A percentile compares a stretch with the other conserved stretches of the same genome.
Evolutionary conservation across 2,797 vertebrate genomes (phyloP).

Genomic region (Mionectes olivaceus): DNA sequence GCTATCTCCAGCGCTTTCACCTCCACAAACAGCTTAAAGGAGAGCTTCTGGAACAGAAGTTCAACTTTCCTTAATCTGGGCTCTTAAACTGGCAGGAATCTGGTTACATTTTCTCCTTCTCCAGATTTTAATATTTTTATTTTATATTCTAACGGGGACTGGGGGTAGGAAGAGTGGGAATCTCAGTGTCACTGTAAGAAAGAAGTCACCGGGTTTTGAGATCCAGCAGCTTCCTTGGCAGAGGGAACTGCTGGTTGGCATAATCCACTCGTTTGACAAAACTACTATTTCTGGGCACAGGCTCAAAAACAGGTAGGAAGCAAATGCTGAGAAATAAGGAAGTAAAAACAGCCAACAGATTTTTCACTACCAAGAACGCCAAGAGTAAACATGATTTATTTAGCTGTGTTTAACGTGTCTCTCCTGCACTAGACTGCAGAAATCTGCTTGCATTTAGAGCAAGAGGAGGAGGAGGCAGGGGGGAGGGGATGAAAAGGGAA

Average conservation of each 20-base stretch:
- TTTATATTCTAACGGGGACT: constrained; percentile 49
- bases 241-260: constrained; percentile 80
- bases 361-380: constrained; percentile 80
- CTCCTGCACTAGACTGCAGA: constrained; percentile 71
- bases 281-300: constrained; percentile 88
- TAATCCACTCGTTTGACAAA: constrained; percentile 83
- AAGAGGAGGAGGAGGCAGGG: constrained; percentile 31
- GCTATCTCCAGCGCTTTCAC: constrained; percentile 21
- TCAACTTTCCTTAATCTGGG: constrained; percentile 14
- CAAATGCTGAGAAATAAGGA: constrained; percentile 86
- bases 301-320: constrained; percentile 90
- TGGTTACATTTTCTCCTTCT: background rate
- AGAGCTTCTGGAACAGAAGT: constrained; percentile 40
- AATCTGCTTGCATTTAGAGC: constrained; percentile 74
- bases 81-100: constrained; percentile 35
- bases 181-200: constrained; percentile 77
- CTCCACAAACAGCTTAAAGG: constrained; percentile 26
- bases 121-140: constrained; percentile 63
- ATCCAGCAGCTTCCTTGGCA: constrained; percentile 85
- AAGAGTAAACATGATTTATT: constrained; percentile 87
- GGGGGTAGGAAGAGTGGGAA: background rate
- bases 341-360: constrained; percentile 84
- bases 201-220: constrained; percentile 79
- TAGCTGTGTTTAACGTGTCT: constrained; percentile 78
- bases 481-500: constrained; percentile 48